Base-by-base conservation (phyloP, 2,888 invertebrate genomes). In the Noctua janthina region DNA sequence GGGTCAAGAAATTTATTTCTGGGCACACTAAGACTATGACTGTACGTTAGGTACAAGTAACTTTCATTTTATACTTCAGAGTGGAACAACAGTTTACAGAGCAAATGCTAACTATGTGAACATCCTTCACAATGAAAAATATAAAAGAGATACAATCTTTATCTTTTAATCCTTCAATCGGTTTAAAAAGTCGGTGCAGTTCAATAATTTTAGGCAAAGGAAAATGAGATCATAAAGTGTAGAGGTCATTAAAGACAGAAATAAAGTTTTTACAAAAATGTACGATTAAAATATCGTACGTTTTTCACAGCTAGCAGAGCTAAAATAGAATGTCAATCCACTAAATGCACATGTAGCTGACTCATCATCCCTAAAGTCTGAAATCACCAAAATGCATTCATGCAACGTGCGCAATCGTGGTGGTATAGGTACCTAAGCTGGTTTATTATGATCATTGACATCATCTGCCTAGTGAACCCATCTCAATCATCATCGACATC, bases 1-100 rank as follows among this genome's bases (percentile, higher is more conserved):
- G 49, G 88, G 89, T 86, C 89, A 88, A 82, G 74, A 85, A 83
- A 88, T 87, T 82, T 89, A 90, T 90, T 87, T 89, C 90, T 89
- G 89, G 89, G 82, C 84, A 82, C 79, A 54, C 77, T 78, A 79
- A 79, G 62, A 75, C 82, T 88, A 78, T 75, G 87, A 73, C 83
- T 80, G 74, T 79, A 80, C 75, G 83, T 72, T 89, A 83, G 81
- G 78, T 78, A 71, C 82, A 76, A 69, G 72, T 76, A 76, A 89
- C 89, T 88, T 88, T 88, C 88, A 88, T 88, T 88, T 89, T 89
- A 79, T 78, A 82, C 82, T 68, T 74, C 59, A 70, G 72, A 76
- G 59, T 67, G 59, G 46, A 78, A 70, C 83, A 54, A 59, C 71
- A 66, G 80, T 79, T 80, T 78, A 67, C 64, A 66, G 56, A 62